Evolutionary conservation across 64 coral and sea anemone species (phyloP), one percentile per base, ranked within the genome.

Genomic region (Acropora tenuis): DNA sequence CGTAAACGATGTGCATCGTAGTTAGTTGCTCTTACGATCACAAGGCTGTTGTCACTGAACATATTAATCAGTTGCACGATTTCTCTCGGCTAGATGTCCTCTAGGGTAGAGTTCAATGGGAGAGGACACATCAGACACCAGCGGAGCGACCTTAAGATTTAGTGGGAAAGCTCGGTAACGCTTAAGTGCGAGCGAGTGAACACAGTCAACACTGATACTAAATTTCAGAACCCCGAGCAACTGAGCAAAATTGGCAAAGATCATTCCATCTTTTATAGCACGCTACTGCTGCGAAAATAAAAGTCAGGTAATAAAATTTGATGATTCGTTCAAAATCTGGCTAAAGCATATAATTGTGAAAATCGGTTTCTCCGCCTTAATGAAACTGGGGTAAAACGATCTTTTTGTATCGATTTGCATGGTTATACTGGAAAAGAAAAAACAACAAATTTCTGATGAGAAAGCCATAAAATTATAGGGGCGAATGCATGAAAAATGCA

Each of bases 231-330:
- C 6, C 17, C 9, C 16, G 72, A 30, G 44, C 13, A 48, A 17
- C 2, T 49, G 19, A 71, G 60, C 60, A 15, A 48, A 69, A 72
- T 85, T 45, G 5, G 47, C 17, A 17, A 13, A 71, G 18, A 20
- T 71, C 6, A 71, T 19, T 68, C 72, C 17, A 84, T 72, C 44
- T 68, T 84, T n/a, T 68, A 85, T 59, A 71, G 43, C 43, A 12
- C 16, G 79, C 8, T 52, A 1, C 43, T n/a, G 30, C 30, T 30
- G 17, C 10, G 50, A 49, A n/a, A 48, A 2, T 5, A 18, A 85
- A 85, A 72, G 43, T 71, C 46, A 69, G 65, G 65, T 16, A 30
- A 30, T 30, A 30, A 30, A 30, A 69, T 48, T 71, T 83, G 80
- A 71, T 85, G 82, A 41, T 85, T 85, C 72, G 47, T 71, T 85